Evolutionary conservation across 2,888 invertebrate genomes (phyloP), one percentile per base, ranked within the genome.

Genomic region (Pseudoips prasinana): DNA sequence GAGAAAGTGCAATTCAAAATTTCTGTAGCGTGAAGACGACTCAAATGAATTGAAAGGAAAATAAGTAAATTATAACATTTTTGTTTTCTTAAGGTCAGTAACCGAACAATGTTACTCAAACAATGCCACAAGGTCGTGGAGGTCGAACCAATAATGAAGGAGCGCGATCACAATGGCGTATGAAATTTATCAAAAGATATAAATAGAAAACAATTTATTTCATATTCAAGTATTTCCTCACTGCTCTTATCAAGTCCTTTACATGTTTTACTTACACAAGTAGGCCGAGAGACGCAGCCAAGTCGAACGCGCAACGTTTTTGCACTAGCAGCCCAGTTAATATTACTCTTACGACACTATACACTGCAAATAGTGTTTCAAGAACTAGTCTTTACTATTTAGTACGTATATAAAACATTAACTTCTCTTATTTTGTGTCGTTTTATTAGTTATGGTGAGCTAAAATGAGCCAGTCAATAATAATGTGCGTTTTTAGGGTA

Each of bases 301-400:
- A 72, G 59, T 71, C 55, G 66, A 74, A 77, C 73, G 63, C 68
- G 58, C 74, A 74, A 66, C 69, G 69, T 75, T 73, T 65, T 71
- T 65, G 65, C 63, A 68, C 46, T 49, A 58, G 29, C 33, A 44
- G 50, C 38, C 41, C 37, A 40, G 28, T 44, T 19, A 29, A 22
- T 39, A 35, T 22, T 29, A 8, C 29, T 35, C 38, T 76, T 77
- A 64, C 75, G 64, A 69, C 63, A 75, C 54, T 46, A 66, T 58
- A 61, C 47, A 44, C 44, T 61, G 51, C 58, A 55, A 64, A 46
- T 39, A 45, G 23, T 42, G 36, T 30, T 48, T 22, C 26, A 22
- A 38, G 35, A 37, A 42, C 39, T 37, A 26, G 29, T 43, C 30
- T 41, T 44, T 35, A 39, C 31, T 41, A 25, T 39, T 36, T 24